Percentiles rank a stretch among this genome's conserved stretches.
These are phyloP conservation scores for Henicopernis longicauda DNA, from an alignment of 2,113 vertebrate species.

Conservation along the genomic window DNA sequence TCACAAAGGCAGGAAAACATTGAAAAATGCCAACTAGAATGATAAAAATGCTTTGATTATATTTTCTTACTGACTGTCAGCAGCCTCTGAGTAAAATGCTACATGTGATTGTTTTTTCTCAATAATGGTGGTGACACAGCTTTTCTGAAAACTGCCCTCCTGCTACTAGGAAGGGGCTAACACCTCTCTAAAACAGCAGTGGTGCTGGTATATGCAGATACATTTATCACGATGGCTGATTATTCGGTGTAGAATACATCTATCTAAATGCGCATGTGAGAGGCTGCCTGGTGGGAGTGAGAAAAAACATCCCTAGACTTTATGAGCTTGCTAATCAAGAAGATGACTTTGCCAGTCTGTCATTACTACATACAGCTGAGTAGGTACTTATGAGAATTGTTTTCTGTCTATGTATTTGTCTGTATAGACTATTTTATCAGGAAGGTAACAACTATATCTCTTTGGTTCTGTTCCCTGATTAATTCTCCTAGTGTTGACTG, in stretches of 20 bases:
- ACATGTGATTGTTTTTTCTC: background rate
- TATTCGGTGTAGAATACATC: background rate
- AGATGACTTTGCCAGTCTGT: background rate
- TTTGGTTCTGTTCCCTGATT: background rate
- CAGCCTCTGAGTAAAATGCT: background rate
- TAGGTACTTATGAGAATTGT: background rate
- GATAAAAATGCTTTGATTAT: conserved; percentile 1
- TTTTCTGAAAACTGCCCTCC: background rate
- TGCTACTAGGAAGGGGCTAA: background rate
- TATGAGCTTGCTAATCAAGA: background rate
- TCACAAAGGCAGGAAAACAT: conserved; percentile 3
- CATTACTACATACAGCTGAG: background rate
- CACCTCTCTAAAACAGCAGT: background rate
- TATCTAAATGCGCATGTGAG: background rate
- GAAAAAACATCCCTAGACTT: background rate
- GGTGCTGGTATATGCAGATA: background rate
- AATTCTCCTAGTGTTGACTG: background rate
- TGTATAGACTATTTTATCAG: background rate
- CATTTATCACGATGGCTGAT: background rate
- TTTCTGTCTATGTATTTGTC: background rate
- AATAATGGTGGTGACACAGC: background rate
- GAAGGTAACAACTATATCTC: background rate
- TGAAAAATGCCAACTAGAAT: conserved; percentile 23
- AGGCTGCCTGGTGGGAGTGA: background rate
- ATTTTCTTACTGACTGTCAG: background rate